phyloP scores from a whole-genome alignment of 2,888 invertebrate species.

The Seladonia tumulorum region DNA sequence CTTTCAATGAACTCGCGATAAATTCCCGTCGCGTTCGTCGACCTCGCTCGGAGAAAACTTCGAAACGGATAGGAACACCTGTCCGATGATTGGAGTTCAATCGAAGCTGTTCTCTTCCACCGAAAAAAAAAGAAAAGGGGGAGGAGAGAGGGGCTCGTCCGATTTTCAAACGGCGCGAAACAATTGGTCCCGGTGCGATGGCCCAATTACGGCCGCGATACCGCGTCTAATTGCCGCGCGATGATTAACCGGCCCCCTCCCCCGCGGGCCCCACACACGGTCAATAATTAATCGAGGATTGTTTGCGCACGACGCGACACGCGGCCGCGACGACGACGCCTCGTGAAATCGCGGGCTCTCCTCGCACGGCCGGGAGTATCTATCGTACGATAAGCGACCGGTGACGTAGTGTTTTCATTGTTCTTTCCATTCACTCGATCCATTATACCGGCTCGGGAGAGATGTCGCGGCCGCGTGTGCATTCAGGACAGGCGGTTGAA shows the following conservation, averaged over 20 bases:
- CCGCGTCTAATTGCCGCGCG: constrained; percentile 50
- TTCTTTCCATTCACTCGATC: constrained; percentile 66
- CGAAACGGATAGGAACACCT: not conserved
- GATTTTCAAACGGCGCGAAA: not conserved
- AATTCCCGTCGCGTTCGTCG: not conserved
- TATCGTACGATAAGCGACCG: constrained; percentile 64
- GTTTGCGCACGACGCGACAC: constrained; percentile 37
- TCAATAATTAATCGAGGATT: constrained; percentile 69
- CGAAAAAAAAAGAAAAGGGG: not conserved
- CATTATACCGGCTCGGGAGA: constrained; percentile 32
- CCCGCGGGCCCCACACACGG: constrained; percentile 30
- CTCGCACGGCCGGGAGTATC: constrained; percentile 50
- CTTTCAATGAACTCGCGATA: constrained; percentile 4
- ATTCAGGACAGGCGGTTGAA: constrained; percentile 25
- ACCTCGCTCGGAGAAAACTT: not conserved
- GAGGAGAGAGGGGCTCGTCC: not conserved
- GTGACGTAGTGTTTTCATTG: constrained; percentile 68
- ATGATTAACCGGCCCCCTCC: constrained; percentile 51
- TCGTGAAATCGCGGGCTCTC: constrained; percentile 29
- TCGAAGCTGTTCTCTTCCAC: not conserved
- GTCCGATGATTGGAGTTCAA: not conserved
- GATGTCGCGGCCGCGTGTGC: constrained; percentile 28
- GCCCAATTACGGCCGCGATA: constrained; percentile 30
- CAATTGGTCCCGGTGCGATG: constrained; percentile 11
- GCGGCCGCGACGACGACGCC: constrained; percentile 17